phyloP scores from a whole-genome alignment of 2,888 invertebrate genomes.

The Branchipolynoe longqiensis region DNA sequence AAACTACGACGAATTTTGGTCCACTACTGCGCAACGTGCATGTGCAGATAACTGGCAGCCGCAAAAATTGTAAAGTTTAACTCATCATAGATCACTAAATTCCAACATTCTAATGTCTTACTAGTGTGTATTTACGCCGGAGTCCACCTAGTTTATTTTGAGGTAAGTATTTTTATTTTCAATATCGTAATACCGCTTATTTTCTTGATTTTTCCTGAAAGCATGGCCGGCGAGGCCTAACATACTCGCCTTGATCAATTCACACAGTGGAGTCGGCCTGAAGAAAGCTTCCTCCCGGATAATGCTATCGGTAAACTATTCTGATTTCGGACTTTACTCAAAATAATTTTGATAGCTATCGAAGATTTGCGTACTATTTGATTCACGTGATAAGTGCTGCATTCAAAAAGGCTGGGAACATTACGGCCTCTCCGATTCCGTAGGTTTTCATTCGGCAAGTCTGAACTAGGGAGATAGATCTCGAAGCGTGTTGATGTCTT shows the following conservation, averaged over 20 bases:
- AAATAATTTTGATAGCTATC: too few relatives aligned
- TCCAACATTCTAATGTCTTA: conserved; percentile 54
- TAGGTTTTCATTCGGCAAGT: conserved; percentile 43
- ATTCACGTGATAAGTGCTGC: too few relatives aligned
- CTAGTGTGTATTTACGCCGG: conserved; percentile 50
- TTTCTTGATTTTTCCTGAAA: conserved; percentile 37
- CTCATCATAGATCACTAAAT: conserved; percentile 10
- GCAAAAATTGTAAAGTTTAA: conserved; percentile 20
- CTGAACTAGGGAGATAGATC: conserved; percentile 13
- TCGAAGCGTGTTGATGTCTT: conserved; percentile 55
- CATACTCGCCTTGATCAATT: neutral
- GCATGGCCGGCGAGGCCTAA: conserved; percentile 37
- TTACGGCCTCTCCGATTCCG: too few relatives aligned
- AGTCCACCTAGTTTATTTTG: conserved; percentile 57
- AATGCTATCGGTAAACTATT: too few relatives aligned
- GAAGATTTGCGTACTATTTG: too few relatives aligned
- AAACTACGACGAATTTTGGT: conserved; percentile 48
- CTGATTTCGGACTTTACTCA: too few relatives aligned
- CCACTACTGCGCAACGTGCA: conserved; percentile 61
- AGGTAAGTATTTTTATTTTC: conserved; percentile 12
- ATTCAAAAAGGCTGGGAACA: too few relatives aligned
- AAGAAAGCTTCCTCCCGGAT: conserved; percentile 22
- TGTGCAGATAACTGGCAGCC: conserved; percentile 40
- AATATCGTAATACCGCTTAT: conserved; percentile 12
- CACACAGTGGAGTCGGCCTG: neutral